phyloP scores from a whole-genome alignment of 2,113 vertebrate species.

The Myrmecobius fasciatus region DNA sequence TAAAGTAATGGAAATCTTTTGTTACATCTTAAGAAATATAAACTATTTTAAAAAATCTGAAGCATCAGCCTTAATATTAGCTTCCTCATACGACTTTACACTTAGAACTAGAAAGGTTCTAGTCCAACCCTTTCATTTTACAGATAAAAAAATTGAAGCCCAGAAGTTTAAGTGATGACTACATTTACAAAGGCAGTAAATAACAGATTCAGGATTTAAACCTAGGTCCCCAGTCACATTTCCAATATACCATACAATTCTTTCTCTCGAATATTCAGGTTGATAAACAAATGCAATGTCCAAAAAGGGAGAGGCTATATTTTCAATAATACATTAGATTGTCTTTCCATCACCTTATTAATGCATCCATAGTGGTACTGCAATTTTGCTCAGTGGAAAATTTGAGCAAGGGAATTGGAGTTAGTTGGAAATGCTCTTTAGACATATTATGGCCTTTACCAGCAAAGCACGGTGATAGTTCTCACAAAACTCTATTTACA shows the following conservation, averaged over 20 bases:
- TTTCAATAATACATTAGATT: not conserved
- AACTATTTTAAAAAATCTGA: not conserved
- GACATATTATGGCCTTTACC: constrained; percentile 33
- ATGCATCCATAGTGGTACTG: not conserved
- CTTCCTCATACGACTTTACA: not conserved
- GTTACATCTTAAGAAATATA: not conserved
- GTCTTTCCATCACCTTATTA: no score
- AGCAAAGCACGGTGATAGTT: constrained; percentile 34
- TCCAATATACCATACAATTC: not conserved
- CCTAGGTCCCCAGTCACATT: not conserved
- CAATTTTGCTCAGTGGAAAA: not conserved
- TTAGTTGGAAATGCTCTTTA: constrained; percentile 32
- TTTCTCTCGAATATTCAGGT: not conserved
- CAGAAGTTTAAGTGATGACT: not conserved
- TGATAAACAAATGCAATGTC: not conserved
- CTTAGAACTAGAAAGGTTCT: not conserved
- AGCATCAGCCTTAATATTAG: not conserved
- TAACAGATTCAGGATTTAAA: not conserved
- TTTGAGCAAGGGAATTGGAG: not conserved
- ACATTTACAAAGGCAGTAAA: not conserved
- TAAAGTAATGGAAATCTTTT: no score
- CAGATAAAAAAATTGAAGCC: not conserved
- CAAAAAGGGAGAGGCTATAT: no score
- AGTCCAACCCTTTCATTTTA: not conserved
- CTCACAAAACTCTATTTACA: constrained; percentile 56